Evolutionary conservation across 2,113 vertebrate genomes (phyloP).

Genomic region (Egretta garzetta): DNA sequence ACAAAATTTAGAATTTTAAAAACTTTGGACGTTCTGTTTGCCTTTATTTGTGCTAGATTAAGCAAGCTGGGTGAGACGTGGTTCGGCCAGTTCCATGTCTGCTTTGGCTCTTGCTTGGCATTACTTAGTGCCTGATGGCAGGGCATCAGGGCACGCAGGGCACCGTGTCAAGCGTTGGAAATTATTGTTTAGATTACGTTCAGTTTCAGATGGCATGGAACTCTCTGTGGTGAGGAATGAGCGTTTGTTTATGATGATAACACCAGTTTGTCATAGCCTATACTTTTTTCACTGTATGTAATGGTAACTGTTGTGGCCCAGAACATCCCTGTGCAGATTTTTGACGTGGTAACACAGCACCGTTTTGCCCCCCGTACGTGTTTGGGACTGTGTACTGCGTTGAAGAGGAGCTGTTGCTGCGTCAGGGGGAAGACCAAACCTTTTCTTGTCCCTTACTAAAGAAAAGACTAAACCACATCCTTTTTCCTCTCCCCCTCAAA

Average conservation of each 20-base stretch:
- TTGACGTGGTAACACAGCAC: background rate
- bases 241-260: conserved; percentile 55
- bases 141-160: background rate
- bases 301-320: background rate
- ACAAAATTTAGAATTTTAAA: background rate
- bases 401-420: background rate
- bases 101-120: background rate
- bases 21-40: background rate
- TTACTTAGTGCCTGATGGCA: background rate
- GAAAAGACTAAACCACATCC: background rate
- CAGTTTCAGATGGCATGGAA: conserved; percentile 11
- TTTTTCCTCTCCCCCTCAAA: background rate
- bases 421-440: background rate
- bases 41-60: background rate
- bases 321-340: background rate
- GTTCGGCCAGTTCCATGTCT: background rate
- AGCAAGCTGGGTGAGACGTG: background rate
- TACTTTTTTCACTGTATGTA: background rate
- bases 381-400: background rate
- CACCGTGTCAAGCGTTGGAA: background rate
- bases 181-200: conserved; percentile 43
- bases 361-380: background rate
- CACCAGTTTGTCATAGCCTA: conserved; percentile 56
- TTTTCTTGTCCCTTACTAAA: background rate
- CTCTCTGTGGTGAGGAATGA: conserved; percentile 44